Evolutionary conservation across 2,113 vertebrate genomes (phyloP).

Genomic region (Oenanthe melanoleuca): DNA sequence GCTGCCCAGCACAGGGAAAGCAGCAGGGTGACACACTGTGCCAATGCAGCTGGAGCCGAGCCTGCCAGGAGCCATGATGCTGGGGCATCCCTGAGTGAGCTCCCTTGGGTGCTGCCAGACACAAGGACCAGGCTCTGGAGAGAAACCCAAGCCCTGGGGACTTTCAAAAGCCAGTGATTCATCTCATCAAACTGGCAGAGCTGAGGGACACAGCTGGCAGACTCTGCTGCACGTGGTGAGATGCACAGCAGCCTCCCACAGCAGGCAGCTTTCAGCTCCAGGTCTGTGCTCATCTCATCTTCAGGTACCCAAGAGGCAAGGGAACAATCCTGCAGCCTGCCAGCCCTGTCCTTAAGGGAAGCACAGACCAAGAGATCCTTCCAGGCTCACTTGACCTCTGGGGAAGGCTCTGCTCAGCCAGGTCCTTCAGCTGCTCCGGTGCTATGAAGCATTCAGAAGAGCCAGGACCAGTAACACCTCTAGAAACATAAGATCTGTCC

Average conservation of each 20-base stretch:
- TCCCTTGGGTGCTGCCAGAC: background rate
- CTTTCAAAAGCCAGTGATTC: background rate
- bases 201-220: background rate
- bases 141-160: background rate
- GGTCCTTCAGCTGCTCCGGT: background rate
- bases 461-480: background rate
- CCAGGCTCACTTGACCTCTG: rapidly evolving
- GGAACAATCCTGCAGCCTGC: background rate
- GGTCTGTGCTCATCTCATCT: background rate
- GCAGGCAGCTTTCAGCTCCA: background rate
- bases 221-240: rapidly evolving
- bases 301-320: too few relatives aligned
- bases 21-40: rapidly evolving
- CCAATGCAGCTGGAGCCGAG: background rate
- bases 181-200: background rate
- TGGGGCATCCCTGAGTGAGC: background rate
- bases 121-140: background rate
- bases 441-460: background rate
- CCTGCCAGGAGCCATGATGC: background rate
- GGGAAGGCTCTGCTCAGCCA: background rate
- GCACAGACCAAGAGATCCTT: background rate
- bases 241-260: background rate
- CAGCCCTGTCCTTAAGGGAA: background rate
- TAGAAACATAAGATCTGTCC: background rate
- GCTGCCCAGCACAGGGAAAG: background rate